Evolutionary conservation across 2,888 invertebrate species (phyloP).

Genomic region (Ophonus ardosiacus): DNA sequence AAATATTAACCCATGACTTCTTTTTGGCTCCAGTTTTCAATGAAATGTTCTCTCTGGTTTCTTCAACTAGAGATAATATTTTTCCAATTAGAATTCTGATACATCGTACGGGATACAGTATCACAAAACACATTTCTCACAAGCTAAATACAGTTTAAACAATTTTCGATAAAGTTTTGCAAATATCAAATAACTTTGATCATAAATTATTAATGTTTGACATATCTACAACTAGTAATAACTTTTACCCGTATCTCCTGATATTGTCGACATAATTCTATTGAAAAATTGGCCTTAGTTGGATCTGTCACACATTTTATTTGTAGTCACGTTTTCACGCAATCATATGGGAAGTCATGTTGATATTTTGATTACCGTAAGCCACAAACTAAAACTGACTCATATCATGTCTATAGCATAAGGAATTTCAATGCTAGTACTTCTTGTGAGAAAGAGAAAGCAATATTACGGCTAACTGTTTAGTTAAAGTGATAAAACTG

Average conservation of each 20-base stretch:
- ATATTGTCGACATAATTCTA: conserved; percentile 1
- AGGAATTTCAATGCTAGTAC: conserved; percentile 34
- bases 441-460: conserved; percentile 48
- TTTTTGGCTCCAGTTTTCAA: conserved; percentile 74
- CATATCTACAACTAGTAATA: background rate
- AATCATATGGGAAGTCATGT: conserved; percentile 41
- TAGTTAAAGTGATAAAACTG: background rate
- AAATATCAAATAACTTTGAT: background rate
- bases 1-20: conserved; percentile 69
- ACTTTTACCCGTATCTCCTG: conserved; percentile 8
- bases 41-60: conserved; percentile 80
- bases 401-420: conserved; percentile 1
- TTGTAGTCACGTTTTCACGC: background rate
- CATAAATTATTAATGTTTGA: conserved; percentile 6
- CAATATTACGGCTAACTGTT: conserved; percentile 33
- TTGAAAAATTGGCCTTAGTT: background rate
- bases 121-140: background rate
- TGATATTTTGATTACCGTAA: conserved; percentile 38
- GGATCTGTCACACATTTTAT: conserved; percentile 25
- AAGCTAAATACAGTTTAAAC: background rate
- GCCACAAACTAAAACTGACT: conserved; percentile 40
- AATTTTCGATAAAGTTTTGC: background rate
- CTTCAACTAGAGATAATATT: conserved; percentile 70
- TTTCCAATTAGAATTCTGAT: background rate
- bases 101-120: background rate